phyloP scores from a whole-genome alignment of 2,113 vertebrate genomes.

The Anarhynchus alexandrinus region DNA sequence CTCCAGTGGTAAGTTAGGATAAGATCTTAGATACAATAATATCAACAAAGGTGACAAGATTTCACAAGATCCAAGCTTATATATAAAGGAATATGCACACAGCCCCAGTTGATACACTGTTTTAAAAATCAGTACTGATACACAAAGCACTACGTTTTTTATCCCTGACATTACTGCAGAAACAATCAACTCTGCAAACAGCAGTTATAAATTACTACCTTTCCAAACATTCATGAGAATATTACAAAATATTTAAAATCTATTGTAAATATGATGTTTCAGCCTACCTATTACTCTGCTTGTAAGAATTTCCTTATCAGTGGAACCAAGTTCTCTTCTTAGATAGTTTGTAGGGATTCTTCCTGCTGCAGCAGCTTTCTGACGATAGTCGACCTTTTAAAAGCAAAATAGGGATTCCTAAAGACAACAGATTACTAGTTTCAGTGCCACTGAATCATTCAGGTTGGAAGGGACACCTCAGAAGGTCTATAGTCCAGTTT shows the following conservation, averaged over 20 bases:
- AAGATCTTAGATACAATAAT: background rate
- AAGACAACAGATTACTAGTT: background rate
- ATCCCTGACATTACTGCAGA: background rate
- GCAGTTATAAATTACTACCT: background rate
- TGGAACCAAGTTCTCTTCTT: constrained; percentile 88
- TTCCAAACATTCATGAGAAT: background rate
- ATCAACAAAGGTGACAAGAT: background rate
- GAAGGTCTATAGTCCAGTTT: background rate
- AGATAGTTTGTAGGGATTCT: constrained; percentile 98
- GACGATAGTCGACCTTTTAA: constrained; percentile 93
- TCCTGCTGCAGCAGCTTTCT: constrained; percentile 96
- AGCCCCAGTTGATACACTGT: accelerated
- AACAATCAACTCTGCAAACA: background rate
- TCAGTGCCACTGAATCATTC: background rate
- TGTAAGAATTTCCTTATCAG: constrained; percentile 93
- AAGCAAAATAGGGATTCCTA: background rate
- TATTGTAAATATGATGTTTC: background rate
- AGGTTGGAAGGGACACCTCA: background rate
- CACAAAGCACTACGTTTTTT: background rate
- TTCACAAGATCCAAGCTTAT: background rate
- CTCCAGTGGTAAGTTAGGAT: background rate
- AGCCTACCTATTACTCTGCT: constrained; percentile 92
- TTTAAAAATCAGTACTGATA: background rate
- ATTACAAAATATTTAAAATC: background rate
- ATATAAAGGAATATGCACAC: background rate